phyloP scores from a whole-genome alignment of 2,888 invertebrate genomes.

The Cephus spinipes region DNA sequence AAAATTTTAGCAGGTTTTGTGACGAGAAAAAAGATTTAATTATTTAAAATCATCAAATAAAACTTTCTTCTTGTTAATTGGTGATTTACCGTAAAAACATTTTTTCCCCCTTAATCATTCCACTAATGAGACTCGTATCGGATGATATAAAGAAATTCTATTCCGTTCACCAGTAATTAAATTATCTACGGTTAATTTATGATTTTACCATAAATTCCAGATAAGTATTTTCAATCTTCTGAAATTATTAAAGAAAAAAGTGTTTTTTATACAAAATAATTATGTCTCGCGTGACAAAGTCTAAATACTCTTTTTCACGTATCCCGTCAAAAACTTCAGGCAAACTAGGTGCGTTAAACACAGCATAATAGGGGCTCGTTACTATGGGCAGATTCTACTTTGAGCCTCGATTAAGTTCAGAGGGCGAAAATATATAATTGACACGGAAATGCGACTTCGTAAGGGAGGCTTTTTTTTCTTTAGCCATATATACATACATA shows the following conservation, averaged over 20 bases:
- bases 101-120: background rate
- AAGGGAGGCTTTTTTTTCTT: background rate
- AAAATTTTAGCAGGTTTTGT: too few species aligned
- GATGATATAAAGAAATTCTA: too few species aligned
- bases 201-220: background rate
- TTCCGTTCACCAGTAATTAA: too few species aligned
- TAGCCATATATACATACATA: background rate
- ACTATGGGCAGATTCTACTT: constrained; percentile 42
- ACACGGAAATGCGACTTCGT: constrained; percentile 27
- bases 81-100: background rate
- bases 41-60: background rate
- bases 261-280: background rate
- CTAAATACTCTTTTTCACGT: background rate
- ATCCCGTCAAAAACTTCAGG: background rate
- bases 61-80: background rate
- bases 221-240: background rate
- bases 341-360: background rate
- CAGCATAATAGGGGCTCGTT: constrained; percentile 35
- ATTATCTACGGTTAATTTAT: background rate
- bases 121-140: background rate
- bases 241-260: background rate
- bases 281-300: background rate
- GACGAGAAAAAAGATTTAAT: background rate
- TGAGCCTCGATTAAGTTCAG: constrained; percentile 28
- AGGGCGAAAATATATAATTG: constrained; percentile 53